Base-by-base conservation (phyloP, 2,113 vertebrate genomes). In the Cochlearius cochlearius region DNA sequence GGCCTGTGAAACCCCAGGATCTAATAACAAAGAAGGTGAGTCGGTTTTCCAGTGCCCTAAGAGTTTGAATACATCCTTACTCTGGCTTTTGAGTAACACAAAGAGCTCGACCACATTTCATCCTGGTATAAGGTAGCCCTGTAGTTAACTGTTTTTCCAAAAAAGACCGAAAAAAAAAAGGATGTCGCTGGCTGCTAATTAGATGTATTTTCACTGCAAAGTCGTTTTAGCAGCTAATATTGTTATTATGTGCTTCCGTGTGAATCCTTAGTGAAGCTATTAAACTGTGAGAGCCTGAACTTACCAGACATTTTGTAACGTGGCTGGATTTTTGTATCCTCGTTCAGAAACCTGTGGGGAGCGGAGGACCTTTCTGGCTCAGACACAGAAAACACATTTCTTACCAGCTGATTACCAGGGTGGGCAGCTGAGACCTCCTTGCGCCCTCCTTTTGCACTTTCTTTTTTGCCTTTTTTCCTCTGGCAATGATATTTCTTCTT, bases 131-230 rank as follows among this genome's bases (percentile, higher is more conserved):
- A 97, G 75, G 86, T 90, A 84, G 82, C 79, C 74, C 58, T 94
- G 90, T 89, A 89, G 87, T 95, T 95, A 95, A 96, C 91, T 91
- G 64, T 58, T 92, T 96, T 88, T 73, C 41, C 16, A 8, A 73
- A 84, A 95, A 95, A 83, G 73, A 53, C 20, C 11, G 15, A 43
- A 43, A 64, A 96, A 93, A 96, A 82, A 77, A 71, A 91, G 89
- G 73, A 95, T 92, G 90, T 94, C 26, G 11, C 92, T 52, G 85
- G 64, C 94, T 92, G 95, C 96, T 97, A 98, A 98, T 98, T 96
- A 98, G 97, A 91, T 96, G 95, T 94, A 93, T 98, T 98, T 98
- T 97, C 97, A 98, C 97, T 94, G 92, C 94, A 94, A 96, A 97
- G 92, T 96, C 56, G 64, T 97, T 97, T 98, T 97, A 96, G 97